Base-by-base conservation (phyloP, 2,797 vertebrate species). In the Apogon hyalosoma region DNA sequence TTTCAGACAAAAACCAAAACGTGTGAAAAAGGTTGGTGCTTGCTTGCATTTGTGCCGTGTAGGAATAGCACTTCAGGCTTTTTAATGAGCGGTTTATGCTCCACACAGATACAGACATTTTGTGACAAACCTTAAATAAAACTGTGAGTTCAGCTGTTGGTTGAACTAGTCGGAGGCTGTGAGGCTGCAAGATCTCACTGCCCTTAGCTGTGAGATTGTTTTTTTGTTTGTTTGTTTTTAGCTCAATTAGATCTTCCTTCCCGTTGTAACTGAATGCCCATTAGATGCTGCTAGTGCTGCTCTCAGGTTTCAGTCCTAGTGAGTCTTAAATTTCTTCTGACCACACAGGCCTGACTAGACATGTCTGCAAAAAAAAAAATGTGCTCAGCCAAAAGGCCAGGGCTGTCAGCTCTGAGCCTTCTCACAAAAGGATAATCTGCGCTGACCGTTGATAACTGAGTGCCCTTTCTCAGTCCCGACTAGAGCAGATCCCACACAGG, bases 371-470 rank as follows among this genome's bases (percentile, higher is more conserved):
- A 85, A 83, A 82, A 85, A 83, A 83, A 83, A 80, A 74, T 51
- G 68, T 79, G 77, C 63, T 71, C 77, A 75, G 76, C 66, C 81
- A 72, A 90, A 91, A 88, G 84, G 87, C 81, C 88, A 89, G 4
- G 9, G 70, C 82, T 91, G 88, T 90, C 88, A 87, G 66, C 73
- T 77, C 72, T 13, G 63, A 79, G 79, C 62, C 75, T 63, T 59
- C 82, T 84, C 82, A 83, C 77, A 33, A 88, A 74, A 68, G 64
- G 71, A 82, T 91, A 82, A 90, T 89, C 85, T 89, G 72, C 66
- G 78, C 54, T 9, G 85, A 88, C 84, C 75, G 84, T 74, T 63
- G 79, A 87, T 83, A 85, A 84, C 82, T 45, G 60, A 76, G 71
- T 69, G 84, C 75, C 84, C 87, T 90, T 88, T 89, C 69, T 72